Evolutionary conservation across 2,888 invertebrate genomes (phyloP).

Genomic region (Odontocolon sp.): DNA sequence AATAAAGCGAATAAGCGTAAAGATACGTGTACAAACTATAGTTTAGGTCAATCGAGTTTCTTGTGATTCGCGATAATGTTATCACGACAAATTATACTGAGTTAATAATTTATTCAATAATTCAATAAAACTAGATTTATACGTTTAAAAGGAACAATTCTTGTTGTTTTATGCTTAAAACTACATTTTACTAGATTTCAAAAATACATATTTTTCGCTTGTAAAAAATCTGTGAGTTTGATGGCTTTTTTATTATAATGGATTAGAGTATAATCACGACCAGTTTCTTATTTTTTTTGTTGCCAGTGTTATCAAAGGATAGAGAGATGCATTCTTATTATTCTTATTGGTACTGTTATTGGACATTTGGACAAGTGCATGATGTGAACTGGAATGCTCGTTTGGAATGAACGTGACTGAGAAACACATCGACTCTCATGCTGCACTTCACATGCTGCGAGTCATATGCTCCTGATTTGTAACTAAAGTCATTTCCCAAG

Average conservation of each 20-base stretch:
- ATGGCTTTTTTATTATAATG: no score
- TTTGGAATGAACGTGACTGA: conserved; percentile 7
- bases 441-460: no score
- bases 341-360: background rate
- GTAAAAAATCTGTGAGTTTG: no score
- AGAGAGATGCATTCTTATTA: background rate
- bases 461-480: background rate
- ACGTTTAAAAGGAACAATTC: background rate
- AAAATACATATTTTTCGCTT: no score
- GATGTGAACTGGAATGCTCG: conserved; percentile 29
- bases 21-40: background rate
- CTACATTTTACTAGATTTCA: no score
- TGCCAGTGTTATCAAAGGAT: background rate
- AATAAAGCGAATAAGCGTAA: background rate
- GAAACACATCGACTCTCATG: no score
- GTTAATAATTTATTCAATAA: background rate
- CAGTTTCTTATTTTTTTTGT: background rate
- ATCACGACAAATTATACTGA: background rate
- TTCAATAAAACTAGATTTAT: background rate
- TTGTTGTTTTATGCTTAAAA: no score
- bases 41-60: background rate
- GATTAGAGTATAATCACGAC: no score
- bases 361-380: conserved; percentile 4
- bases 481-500: background rate
- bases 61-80: background rate